Base-by-base conservation (phyloP, 1,140 invertebrate species). In the Acromyrmex heyeri region DNA sequence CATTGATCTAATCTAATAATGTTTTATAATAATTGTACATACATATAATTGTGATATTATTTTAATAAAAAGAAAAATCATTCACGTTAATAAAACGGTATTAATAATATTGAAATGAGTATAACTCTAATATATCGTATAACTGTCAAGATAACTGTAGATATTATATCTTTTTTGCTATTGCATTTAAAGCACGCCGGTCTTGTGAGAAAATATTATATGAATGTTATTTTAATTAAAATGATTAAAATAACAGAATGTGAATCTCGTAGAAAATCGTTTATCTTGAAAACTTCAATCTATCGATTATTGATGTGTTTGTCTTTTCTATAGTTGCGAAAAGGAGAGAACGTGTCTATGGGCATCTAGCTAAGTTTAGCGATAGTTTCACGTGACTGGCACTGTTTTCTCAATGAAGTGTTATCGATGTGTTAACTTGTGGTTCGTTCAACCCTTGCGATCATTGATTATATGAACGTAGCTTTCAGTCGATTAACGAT, bases 311-410 rank as follows among this genome's bases (percentile, higher is more conserved):
- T 75, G 77, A 86, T 76, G 61, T 81, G 69, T 61, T 88, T 30
- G 57, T 78, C 24, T 55, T 77, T 70, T 76, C 62, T 48, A 48
- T 77, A 75, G 70, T 12, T 14, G 30, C 1, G 30, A 77, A 24
- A 34, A 83, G 50, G 38, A 57, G 18, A 53, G 38, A 50, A 24
- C n/a, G 16, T 24, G 79, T 85, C 50, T 65, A 76, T 64, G 30
- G 8, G 85, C 59, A 59, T 89, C 86, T 87, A 89, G 73, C 87
- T 87, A 87, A 90, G 85, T 90, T 90, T 89, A 90, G 85, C 89
- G 78, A 38, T 75, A 88, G 73, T 87, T 89, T 89, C 78, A 70
- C 85, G 75, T 89, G 85, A 73, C 55, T 83, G 77, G 24, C 85
- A 87, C 72, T 90, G 73, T 90, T 89, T 89, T 24, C 85, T 44